Base-by-base conservation (phyloP, 37 sponge, comb jelly and placozoan species). In the Lycopodina hypogea region DNA sequence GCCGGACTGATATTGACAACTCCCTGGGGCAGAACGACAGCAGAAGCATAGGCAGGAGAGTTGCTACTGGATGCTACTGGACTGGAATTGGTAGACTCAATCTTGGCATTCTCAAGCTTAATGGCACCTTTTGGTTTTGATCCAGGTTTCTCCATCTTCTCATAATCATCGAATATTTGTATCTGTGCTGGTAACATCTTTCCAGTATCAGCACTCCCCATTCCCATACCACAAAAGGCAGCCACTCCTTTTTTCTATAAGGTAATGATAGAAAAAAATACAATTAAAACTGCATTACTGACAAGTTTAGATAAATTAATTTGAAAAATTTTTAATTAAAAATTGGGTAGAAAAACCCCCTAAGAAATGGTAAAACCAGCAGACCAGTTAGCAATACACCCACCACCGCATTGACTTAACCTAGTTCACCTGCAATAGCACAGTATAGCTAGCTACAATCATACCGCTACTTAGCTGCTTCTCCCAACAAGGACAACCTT, bases 141-240 rank as follows among this genome's bases (percentile, higher is more conserved):
- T 4, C 71, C 76, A 21, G 68, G 58, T 39, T 68, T 67, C 18
- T 74, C 74, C 4, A 75, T 63, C 36, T 74, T 63, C 34, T 76
- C 77, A 60, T 76, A 75, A 30, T 83, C 57, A 6, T 84, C 84
- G 40, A 55, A 77, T 9, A 84, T 15, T 22, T 53, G 50, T 2
- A 84, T 0, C n/a, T 75, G 76, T 2, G 84, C 84, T 3, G 50
- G 29, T 4, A 23, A 33, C 3, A 33, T 18, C 18, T 48, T 63
- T 24, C 53, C 45, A 6, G 4, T 28, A 6, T 37, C 75, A 55
- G 34, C 38, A 32, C 35, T 65, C 4, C 66, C 63, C n/a, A n/a
- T 45, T 3, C 28, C 3, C 24, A 53, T 14, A 0, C 84, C 84
- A 76, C 77, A 84, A 58, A 53, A 69, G 21, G 76, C 84, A 14